Evolutionary conservation across 2,888 invertebrate genomes (phyloP).

Genomic region (Altica lythri): DNA sequence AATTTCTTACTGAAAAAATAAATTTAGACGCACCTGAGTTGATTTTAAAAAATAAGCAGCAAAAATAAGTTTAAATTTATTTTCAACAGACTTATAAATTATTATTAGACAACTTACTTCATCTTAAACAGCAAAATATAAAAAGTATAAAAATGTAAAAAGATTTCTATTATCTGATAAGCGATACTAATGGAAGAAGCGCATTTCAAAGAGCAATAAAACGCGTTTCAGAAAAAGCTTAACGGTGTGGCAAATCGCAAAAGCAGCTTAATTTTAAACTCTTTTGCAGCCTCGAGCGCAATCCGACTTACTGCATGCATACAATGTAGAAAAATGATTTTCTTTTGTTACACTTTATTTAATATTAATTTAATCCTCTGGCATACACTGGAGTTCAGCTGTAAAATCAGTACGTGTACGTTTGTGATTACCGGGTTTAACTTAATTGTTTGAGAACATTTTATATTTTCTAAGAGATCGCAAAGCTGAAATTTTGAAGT

Average conservation of each 20-base stretch:
- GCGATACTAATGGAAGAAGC: conserved; percentile 9
- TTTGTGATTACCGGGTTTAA: conserved; percentile 2
- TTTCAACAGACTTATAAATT: no score
- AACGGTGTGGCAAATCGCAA: conserved; percentile 14
- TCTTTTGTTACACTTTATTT: conserved; percentile 6
- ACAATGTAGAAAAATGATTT: conserved; percentile 19
- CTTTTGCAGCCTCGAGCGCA: conserved; percentile 7
- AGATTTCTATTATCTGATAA: conserved; percentile 1
- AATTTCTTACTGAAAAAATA: no score
- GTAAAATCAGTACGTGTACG: not conserved
- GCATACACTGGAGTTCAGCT: not conserved
- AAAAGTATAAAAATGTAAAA: not conserved
- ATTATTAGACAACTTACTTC: no score
- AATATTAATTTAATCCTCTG: no score
- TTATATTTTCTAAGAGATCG: no score
- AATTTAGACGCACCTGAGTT: no score
- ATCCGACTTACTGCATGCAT: conserved; percentile 7
- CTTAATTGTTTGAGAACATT: no score
- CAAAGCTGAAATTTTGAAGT: no score
- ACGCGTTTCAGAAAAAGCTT: conserved; percentile 17
- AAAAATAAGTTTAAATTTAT: no score
- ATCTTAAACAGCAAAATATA: no score
- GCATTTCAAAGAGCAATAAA: conserved; percentile 17
- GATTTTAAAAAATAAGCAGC: no score
- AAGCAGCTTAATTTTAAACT: conserved; percentile 18